Evolutionary conservation across 1,140 invertebrate genomes (phyloP).

Genomic region (Diorhabda carinulata): DNA sequence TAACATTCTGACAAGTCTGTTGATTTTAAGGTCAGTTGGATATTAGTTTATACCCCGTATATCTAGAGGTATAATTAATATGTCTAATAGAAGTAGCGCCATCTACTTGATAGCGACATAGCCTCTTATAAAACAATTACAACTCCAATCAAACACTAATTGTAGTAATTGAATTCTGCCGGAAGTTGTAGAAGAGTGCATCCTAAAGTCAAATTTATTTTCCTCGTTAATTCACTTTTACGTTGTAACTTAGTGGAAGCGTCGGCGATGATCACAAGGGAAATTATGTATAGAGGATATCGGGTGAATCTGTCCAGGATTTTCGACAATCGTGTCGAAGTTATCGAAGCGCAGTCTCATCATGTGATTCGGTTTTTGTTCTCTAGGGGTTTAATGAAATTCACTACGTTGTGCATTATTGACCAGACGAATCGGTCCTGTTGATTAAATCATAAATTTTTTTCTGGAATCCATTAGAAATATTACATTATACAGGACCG

Average conservation of each 20-base stretch:
- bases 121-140: background rate
- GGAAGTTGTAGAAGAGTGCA: conserved; percentile 2
- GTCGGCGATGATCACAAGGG: conserved; percentile 9
- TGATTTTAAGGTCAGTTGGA: too few relatives aligned
- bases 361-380: background rate
- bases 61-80: too few relatives aligned
- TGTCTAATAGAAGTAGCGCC: too few relatives aligned
- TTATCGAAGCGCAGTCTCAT: conserved; percentile 1
- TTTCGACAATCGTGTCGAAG: conserved; percentile 4
- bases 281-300: conserved; percentile 8
- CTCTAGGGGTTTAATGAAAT: background rate
- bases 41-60: too few relatives aligned
- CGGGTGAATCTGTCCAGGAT: conserved; percentile 1
- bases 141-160: conserved; percentile 1
- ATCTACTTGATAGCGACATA: too few relatives aligned
- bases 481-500: too few relatives aligned
- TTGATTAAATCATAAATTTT: conserved; percentile 3
- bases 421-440: background rate
- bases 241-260: conserved; percentile 4
- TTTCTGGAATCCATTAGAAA: background rate
- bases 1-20: too few relatives aligned
- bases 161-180: background rate
- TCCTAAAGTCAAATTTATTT: background rate
- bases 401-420: background rate
- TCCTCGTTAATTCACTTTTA: background rate